Conservation (phyloP, 2,113 vertebrate species). For the Coreoperca whiteheadi region DNA sequence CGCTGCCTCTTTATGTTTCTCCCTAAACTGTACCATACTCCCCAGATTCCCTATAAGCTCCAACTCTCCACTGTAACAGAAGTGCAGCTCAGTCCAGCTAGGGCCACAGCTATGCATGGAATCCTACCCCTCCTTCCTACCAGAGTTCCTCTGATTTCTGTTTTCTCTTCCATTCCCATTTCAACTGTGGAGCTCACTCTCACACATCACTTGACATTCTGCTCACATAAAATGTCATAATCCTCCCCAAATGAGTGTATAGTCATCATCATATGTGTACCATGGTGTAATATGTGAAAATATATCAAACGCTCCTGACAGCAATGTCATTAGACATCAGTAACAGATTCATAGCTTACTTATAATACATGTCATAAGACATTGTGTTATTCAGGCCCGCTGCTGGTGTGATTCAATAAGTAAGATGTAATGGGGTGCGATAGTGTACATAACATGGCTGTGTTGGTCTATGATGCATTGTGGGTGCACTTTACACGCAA, state of each 20-base stretch:
- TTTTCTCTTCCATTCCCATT: conserved; percentile 43
- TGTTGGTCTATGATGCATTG: background rate
- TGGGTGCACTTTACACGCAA: background rate
- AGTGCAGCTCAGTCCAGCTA: conserved; percentile 42
- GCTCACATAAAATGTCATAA: conserved; percentile 5
- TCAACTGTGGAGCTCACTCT: background rate
- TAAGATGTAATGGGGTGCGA: conserved; percentile 4
- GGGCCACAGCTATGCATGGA: conserved; percentile 74
- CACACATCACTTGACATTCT: conserved; percentile 10
- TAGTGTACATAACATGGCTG: background rate
- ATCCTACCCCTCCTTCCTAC: conserved; percentile 57
- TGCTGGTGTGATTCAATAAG: background rate
- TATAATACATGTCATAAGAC: background rate
- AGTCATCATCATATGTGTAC: background rate
- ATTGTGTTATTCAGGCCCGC: background rate
- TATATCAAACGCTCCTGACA: background rate
- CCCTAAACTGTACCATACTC: conserved; percentile 3
- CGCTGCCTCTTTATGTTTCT: conserved; percentile 1
- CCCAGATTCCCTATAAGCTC: conserved; percentile 17
- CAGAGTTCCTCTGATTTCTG: conserved; percentile 43
- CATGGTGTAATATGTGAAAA: background rate
- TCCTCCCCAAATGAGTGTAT: background rate
- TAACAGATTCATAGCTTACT: background rate
- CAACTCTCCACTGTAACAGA: conserved; percentile 26
- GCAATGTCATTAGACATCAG: background rate